These are phyloP conservation scores for Acanthoscelides obtectus DNA, from an alignment of 2,888 invertebrate species.

Conservation along the genomic window DNA sequence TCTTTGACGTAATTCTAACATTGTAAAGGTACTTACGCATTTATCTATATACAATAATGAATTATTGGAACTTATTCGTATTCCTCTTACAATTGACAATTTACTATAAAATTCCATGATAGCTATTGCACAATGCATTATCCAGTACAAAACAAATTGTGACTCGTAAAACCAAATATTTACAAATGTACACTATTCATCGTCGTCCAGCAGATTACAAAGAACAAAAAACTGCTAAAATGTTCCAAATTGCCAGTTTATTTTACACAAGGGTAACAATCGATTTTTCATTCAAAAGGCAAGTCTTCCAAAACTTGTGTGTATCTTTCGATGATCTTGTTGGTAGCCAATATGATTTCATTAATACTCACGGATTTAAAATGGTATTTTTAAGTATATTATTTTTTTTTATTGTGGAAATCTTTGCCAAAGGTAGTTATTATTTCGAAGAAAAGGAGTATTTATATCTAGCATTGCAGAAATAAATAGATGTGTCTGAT, in stretches of 20 bases:
- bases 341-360: too few species aligned
- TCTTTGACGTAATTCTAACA: slow-evolving; percentile 7
- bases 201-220: neutral
- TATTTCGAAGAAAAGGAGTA: neutral
- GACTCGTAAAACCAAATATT: neutral
- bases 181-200: neutral
- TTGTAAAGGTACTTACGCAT: neutral
- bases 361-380: too few species aligned
- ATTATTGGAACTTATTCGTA: slow-evolving; percentile 17
- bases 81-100: neutral
- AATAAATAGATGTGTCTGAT: neutral
- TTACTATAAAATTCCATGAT: neutral
- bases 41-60: slow-evolving; percentile 16
- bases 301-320: too few species aligned
- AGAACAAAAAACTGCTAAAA: too few species aligned
- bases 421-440: too few species aligned
- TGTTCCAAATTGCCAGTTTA: too few species aligned
- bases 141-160: neutral
- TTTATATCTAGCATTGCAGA: neutral
- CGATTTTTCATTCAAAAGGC: too few species aligned
- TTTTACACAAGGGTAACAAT: too few species aligned
- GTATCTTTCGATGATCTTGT: too few species aligned
- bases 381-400: too few species aligned
- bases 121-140: neutral
- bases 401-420: too few species aligned